These are phyloP conservation scores for Halcyon leucocephala DNA, from an alignment of 2,797 vertebrate species.

Conservation along the genomic window DNA sequence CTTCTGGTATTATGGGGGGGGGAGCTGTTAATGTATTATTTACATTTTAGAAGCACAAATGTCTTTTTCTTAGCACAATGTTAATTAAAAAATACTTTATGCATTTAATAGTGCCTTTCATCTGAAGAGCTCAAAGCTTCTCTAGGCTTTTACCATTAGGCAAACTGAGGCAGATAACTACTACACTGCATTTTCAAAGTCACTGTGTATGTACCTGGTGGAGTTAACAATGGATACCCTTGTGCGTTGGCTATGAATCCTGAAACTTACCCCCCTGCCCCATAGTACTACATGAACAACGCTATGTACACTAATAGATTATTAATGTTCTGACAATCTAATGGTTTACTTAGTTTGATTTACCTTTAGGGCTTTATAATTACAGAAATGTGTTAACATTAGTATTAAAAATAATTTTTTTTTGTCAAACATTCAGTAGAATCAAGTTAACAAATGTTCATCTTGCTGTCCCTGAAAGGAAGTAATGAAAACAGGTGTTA, in stretches of 20 bases:
- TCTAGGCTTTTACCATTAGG: neutral
- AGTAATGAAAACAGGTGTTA: neutral
- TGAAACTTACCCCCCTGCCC: neutral
- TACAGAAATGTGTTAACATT: neutral
- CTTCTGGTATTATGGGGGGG: neutral
- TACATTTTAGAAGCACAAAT: slow-evolving; percentile 8
- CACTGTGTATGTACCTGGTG: neutral
- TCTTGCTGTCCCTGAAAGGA: neutral
- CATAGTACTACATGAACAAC: neutral
- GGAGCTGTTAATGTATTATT: slow-evolving; percentile 2
- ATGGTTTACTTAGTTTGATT: neutral
- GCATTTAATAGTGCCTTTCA: neutral
- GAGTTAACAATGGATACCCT: neutral
- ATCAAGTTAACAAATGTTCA: neutral
- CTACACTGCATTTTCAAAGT: neutral
- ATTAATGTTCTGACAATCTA: neutral
- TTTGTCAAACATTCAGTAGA: neutral
- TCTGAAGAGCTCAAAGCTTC: slow-evolving; percentile 12
- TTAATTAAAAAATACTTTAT: neutral
- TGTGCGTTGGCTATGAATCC: neutral
- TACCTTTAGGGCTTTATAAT: slow-evolving; percentile 2
- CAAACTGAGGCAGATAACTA: slow-evolving; percentile 16
- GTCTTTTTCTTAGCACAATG: neutral
- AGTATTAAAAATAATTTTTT: neutral
- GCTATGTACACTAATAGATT: neutral